Percentiles rank a stretch among this genome's conserved stretches.
These are phyloP conservation scores for Lutjanus erythropterus DNA, from an alignment of 2,113 vertebrate genomes.

Conservation along the genomic window DNA sequence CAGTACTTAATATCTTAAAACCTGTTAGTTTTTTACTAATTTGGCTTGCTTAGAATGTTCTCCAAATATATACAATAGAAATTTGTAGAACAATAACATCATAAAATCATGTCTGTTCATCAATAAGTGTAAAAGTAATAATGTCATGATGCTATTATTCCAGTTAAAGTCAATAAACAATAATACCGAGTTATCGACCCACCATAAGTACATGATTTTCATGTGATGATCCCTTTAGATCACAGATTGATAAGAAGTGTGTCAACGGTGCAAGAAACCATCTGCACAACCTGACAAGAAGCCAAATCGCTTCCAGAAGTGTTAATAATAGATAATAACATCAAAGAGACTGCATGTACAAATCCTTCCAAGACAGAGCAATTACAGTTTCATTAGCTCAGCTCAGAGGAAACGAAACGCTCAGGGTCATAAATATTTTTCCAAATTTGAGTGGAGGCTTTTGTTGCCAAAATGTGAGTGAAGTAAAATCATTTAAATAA, in stretches of 20 bases:
- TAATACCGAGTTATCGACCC: background rate
- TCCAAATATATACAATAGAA: too few species aligned
- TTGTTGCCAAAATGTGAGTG: constrained; percentile 31
- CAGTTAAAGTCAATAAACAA: constrained; percentile 1
- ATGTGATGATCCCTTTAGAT: constrained; percentile 28
- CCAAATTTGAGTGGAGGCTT: constrained; percentile 15
- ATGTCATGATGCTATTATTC: too few species aligned
- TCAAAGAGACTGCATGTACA: constrained; percentile 60
- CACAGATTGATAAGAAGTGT: constrained; percentile 27
- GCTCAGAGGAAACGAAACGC: constrained; percentile 48
- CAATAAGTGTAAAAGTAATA: too few species aligned
- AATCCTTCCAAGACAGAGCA: constrained; percentile 53
- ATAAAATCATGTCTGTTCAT: too few species aligned
- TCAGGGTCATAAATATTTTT: constrained; percentile 47
- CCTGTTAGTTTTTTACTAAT: too few species aligned
- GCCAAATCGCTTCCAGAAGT: constrained; percentile 58
- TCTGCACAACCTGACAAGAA: constrained; percentile 57
- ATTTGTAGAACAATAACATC: too few species aligned
- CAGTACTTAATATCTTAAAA: too few species aligned
- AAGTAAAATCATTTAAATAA: background rate
- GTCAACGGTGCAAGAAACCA: constrained; percentile 36
- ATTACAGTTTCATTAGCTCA: constrained; percentile 61
- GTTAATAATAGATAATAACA: constrained; percentile 74
- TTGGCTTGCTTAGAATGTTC: too few species aligned
- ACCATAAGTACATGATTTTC: constrained; percentile 6